phyloP scores from a whole-genome alignment of 2,113 vertebrate genomes.

The Panthera tigris region DNA sequence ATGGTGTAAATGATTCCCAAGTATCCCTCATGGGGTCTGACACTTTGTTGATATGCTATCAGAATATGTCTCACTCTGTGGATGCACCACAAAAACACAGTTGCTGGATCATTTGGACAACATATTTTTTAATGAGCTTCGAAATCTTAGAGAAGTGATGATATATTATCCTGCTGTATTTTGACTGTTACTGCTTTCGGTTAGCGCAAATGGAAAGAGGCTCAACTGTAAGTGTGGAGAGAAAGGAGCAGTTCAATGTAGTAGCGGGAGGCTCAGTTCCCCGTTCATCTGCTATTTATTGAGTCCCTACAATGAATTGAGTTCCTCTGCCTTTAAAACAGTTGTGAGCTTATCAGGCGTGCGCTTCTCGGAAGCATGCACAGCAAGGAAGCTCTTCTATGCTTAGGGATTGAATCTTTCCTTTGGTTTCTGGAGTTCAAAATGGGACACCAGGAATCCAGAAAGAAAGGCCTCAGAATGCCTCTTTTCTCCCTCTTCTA shows the following conservation, averaged over 20 bases:
- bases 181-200: not conserved
- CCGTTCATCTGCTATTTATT: not conserved
- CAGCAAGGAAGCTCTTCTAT: conserved; percentile 8
- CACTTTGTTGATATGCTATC: conserved; percentile 42
- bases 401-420: not conserved
- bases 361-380: not conserved
- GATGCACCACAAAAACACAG: conserved; percentile 34
- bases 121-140: conserved; percentile 50
- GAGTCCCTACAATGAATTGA: not conserved
- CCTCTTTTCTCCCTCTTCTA: not conserved
- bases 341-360: not conserved
- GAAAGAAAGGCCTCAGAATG: conserved; percentile 14
- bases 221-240: not conserved
- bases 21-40: not conserved
- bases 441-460: conserved; percentile 22
- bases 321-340: not conserved
- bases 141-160: conserved; percentile 35
- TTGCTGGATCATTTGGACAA: conserved; percentile 40
- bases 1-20: conserved; percentile 2
- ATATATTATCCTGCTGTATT: not conserved
- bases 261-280: not conserved
- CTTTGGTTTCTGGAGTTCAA: conserved; percentile 27
- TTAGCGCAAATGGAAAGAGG: not conserved
- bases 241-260: not conserved
- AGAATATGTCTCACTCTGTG: not conserved